Evolutionary conservation across 1,140 invertebrate genomes (phyloP).

Genomic region (Tetramorium simillimum): DNA sequence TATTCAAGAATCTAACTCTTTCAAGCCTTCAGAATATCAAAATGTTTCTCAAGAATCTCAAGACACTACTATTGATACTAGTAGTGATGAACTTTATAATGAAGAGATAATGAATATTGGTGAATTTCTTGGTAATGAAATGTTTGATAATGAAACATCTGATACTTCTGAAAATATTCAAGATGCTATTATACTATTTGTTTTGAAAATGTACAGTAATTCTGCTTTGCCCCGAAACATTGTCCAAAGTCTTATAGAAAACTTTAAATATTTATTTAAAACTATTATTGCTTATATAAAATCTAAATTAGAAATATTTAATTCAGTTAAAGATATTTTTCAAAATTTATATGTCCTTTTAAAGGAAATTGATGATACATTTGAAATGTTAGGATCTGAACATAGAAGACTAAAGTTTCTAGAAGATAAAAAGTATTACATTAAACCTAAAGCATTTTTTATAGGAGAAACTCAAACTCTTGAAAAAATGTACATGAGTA

Average conservation of each 20-base stretch:
- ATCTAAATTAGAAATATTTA: neutral
- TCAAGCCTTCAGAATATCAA: too few species aligned
- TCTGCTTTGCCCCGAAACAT: neutral
- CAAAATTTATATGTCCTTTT: neutral
- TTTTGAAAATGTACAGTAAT: neutral
- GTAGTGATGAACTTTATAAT: too few species aligned
- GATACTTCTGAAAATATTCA: neutral
- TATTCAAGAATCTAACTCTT: too few species aligned
- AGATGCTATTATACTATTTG: neutral
- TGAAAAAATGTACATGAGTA: neutral
- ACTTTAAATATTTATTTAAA: neutral
- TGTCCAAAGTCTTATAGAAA: neutral
- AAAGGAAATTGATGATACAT: neutral
- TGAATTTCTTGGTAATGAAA: too few species aligned
- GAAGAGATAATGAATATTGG: too few species aligned
- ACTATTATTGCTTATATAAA: neutral
- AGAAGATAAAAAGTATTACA: neutral
- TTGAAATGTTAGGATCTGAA: constrained; percentile 7
- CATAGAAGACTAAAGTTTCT: neutral
- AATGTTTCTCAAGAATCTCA: too few species aligned
- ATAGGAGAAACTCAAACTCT: neutral
- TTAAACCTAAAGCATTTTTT: neutral
- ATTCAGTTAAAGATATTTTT: too few species aligned
- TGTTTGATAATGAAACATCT: neutral
- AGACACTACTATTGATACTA: too few species aligned